Base-by-base conservation (phyloP, 2,888 invertebrate genomes). In the Trachelus iudaicus region DNA sequence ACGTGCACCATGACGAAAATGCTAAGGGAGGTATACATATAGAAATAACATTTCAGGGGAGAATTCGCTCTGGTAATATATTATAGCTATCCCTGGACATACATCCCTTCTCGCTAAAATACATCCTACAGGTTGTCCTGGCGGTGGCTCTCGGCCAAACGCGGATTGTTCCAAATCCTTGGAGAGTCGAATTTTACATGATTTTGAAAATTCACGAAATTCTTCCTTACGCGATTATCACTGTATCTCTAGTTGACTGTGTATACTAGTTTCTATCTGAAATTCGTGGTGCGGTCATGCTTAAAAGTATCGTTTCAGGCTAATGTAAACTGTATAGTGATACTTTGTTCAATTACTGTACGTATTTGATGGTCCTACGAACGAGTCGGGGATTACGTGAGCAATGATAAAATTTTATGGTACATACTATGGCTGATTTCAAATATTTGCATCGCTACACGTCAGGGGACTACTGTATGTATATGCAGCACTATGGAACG, bases 401-500 rank as follows among this genome's bases (percentile, higher is more conserved):
- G 23, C 9, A 15, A 56, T 56, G 9, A 23, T 2, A 56, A 6
- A 23, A 23, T 56, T 56, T 6, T 23, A 56, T 56, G 23, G 0
- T 23, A 23, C 56, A 23, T 56, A 9, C 23, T 56, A 56, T 56
- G 56, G 56, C 23, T 15, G 56, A 56, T 56, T 15, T 56, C 56
- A 56, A 56, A 56, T 9, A 56, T 56, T 56, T 56, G 56, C 56
- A 56, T 56, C 23, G 56, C 23, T 56, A 56, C 23, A 56, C 2
- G 23, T 23, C 56, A 9, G 56, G 2, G 56, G 1, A 23, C 2
- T 23, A 23, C 56, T 56, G 23, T 23, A 23, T 56, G 9, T 56
- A 56, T 56, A 56, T 37, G 13, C 9, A 23, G 23, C 56, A 74
- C 77, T 83, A 82, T 81, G 81, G 80, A 81, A 76, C 82, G 81